Percentiles rank a stretch among this genome's conserved stretches.
These are phyloP conservation scores for Mobula birostris DNA, from an alignment of 2,113 vertebrate genomes.

Conservation along the genomic window DNA sequence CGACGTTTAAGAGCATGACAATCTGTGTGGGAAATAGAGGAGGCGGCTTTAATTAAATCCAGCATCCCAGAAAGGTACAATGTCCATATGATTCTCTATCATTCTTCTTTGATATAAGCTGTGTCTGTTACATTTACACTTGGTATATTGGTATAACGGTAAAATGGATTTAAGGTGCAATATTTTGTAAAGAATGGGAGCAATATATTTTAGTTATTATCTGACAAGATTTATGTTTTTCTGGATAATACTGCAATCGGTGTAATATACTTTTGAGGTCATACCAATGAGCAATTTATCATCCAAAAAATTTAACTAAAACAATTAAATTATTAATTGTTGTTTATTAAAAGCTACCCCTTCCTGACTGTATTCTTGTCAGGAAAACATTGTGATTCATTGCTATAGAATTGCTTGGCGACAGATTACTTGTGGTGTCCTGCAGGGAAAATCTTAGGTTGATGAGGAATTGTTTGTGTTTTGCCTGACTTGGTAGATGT, in stretches of 20 bases:
- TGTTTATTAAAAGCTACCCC: not conserved
- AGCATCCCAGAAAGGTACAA: not conserved
- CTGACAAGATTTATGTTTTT: not conserved
- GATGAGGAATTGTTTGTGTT: not conserved
- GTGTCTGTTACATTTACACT: not conserved
- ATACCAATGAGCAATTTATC: not conserved
- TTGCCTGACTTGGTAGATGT: not conserved
- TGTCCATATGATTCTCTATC: not conserved
- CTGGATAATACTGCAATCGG: not conserved
- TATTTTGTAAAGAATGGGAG: not conserved
- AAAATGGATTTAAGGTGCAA: not conserved
- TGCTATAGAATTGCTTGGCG: not conserved
- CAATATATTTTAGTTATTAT: not conserved
- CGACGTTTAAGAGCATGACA: not conserved
- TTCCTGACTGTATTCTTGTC: not conserved
- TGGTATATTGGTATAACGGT: not conserved
- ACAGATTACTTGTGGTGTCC: not conserved
- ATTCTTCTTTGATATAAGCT: not conserved
- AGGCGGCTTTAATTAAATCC: not conserved
- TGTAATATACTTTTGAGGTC: not conserved
- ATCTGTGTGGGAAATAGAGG: conserved; percentile 4
- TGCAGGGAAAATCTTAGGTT: not conserved
- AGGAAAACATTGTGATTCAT: not conserved
- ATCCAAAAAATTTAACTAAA: not conserved
- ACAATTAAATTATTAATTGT: not conserved